Evolutionary conservation across 2,797 vertebrate genomes (phyloP), one percentile per base, ranked within the genome.

Genomic region (Characodon lateralis): DNA sequence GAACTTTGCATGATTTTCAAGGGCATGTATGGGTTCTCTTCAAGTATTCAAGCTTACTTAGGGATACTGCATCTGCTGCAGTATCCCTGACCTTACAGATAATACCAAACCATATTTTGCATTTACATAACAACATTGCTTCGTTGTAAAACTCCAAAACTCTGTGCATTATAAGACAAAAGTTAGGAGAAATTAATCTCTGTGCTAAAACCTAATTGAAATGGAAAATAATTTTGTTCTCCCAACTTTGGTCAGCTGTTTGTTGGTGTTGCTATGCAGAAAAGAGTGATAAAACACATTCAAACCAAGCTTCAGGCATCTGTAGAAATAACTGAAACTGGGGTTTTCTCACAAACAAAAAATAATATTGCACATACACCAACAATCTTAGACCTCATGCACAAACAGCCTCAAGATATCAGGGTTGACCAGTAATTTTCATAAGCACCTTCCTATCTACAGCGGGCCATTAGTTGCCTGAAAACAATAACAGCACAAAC

Each of bases 401-500:
- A 82, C 59, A 79, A 79, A 82, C 75, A 68, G 73, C 78, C 71
- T 88, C 77, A 83, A 74, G 85, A 87, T 73, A 86, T 86, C 83
- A 81, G 48, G 76, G 78, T 74, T 70, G 73, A 78, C 81, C 39
- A 43, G 43, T 68, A 79, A 86, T 87, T 89, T 81, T 89, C 89
- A 91, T 90, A 85, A 88, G 80, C 83, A 80, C 81, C 81, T 77
- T 84, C 61, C 77, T 61, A 69, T 88, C 85, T 84, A 51, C 6
- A 7, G 85, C 78, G 85, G 76, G 82, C 71, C 83, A 85, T 90
- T 90, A 86, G 78, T 6, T 78, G 81, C 72, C 71, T 1, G 2
- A 56, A 87, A 87, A 90, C 83, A 90, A 89, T 81, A 87, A 83
- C 78, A 76, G 74, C 80, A 35, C 76, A 28, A 70, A 78, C 66